A percentile compares a stretch with the other conserved stretches of the same genome.
phyloP scores from a whole-genome alignment of 53 echinoderm and acorn worm species.

The Mesocentrotus franciscanus region DNA sequence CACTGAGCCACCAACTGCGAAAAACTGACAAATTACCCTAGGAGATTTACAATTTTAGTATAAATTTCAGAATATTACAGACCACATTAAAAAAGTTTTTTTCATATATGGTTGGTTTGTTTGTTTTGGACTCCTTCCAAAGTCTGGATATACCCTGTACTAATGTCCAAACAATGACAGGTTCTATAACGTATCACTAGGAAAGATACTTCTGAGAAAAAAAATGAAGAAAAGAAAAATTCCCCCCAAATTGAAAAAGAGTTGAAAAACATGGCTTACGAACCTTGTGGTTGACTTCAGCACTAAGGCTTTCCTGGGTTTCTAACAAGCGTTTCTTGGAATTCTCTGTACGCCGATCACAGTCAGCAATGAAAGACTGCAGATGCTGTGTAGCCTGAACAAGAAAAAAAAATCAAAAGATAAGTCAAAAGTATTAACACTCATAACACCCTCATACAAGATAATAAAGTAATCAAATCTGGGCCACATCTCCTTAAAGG shows the following conservation, averaged over 20 bases:
- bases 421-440: not conserved
- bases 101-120: not conserved
- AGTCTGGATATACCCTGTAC: not conserved
- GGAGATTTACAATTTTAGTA: not conserved
- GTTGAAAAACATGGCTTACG: not conserved
- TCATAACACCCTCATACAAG: too few relatives aligned
- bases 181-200: not conserved
- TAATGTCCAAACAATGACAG: not conserved
- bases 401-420: not conserved
- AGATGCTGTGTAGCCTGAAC: conserved; percentile 93
- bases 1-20: too few relatives aligned
- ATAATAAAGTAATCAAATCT: too few relatives aligned
- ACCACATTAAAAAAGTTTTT: not conserved
- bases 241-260: not conserved
- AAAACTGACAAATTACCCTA: too few relatives aligned
- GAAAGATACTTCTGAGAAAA: not conserved
- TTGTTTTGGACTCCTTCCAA: not conserved
- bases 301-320: conserved; percentile 96
- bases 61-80: not conserved
- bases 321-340: conserved; percentile 97
- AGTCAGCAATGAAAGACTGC: conserved; percentile 90
- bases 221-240: not conserved
- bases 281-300: conserved; percentile 94
- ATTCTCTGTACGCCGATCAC: conserved; percentile 89
- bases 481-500: too few relatives aligned